Base-by-base conservation (phyloP, 2,113 vertebrate genomes). In the Cisticola juncidis region DNA sequence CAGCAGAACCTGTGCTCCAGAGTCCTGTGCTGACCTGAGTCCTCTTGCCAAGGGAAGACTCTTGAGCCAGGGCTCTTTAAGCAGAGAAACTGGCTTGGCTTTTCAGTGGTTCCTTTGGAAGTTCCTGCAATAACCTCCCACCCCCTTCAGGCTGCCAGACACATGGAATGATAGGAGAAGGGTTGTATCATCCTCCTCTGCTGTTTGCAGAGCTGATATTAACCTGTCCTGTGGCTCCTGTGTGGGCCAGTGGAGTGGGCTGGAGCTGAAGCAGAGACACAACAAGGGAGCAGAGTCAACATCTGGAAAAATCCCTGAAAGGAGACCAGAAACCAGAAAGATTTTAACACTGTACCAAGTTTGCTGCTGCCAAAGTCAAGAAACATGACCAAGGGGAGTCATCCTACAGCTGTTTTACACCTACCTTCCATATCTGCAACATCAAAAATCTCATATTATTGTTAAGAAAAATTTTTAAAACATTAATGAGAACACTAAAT, bases 1-100 rank as follows among this genome's bases (percentile, higher is more conserved):
- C 38, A 5, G 2, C 51, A 71, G 11, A 29, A 3, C 29, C n/a
- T 26, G 14, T 1, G 2, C 22, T 22, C 33, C 45, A 15, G 3
- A 38, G 38, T 11, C 38, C 38, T 38, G 38, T 38, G 6, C 58
- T 57, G 20, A 1, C 36, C 35, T 24, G 7, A 8, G 6, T 31
- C 66, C 21, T 57, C 28, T 21, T 16, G 5, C 45, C 65, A 57
- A 57, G 35, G 33, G 7, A 38, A 64, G 25, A 6, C 24, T 36
- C 47, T 24, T 44, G 56, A 71, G 20, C 3, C 47, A 38, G 44
- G 40, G 23, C 13, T 71, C 36, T 26, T 25, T 15, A 40, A 73
- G 58, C 12, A 40, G n/a, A 47, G 33, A 26, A 79, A 56, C 4
- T 14, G 15, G 10, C 18, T 71, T 12, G 35, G 20, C 8, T 88